phyloP scores from a whole-genome alignment of 2,888 invertebrate species.

The Pantelozetes paolii region DNA sequence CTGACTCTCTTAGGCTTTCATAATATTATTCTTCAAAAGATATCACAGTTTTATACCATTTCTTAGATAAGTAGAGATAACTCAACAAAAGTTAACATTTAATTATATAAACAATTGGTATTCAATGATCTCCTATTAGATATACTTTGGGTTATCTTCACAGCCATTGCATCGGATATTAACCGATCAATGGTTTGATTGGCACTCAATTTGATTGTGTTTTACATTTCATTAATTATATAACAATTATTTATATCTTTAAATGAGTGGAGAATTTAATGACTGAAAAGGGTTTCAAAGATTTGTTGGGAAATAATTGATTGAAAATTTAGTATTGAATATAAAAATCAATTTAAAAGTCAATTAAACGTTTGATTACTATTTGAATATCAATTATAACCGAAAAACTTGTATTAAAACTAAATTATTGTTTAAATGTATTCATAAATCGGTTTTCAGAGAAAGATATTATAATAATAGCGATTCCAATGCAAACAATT shows the following conservation, averaged over 20 bases:
- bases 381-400: too few relatives aligned
- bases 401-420: too few relatives aligned
- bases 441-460: background rate
- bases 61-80: background rate
- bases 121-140: constrained; percentile 9
- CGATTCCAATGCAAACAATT: background rate
- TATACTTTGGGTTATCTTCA: background rate
- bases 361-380: background rate
- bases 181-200: background rate
- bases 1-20: background rate
- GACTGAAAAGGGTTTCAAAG: background rate
- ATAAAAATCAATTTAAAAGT: background rate
- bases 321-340: background rate
- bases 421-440: background rate
- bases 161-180: background rate
- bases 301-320: background rate
- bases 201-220: too few relatives aligned
- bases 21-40: constrained; percentile 2
- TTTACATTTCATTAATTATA: too few relatives aligned
- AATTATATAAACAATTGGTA: background rate
- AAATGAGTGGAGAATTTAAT: background rate
- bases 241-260: too few relatives aligned
- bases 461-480: background rate
- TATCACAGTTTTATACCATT: background rate
- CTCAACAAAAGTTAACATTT: constrained; percentile 8